Evolutionary conservation across 1,140 invertebrate genomes (phyloP).

Genomic region (Ceratina australensis): DNA sequence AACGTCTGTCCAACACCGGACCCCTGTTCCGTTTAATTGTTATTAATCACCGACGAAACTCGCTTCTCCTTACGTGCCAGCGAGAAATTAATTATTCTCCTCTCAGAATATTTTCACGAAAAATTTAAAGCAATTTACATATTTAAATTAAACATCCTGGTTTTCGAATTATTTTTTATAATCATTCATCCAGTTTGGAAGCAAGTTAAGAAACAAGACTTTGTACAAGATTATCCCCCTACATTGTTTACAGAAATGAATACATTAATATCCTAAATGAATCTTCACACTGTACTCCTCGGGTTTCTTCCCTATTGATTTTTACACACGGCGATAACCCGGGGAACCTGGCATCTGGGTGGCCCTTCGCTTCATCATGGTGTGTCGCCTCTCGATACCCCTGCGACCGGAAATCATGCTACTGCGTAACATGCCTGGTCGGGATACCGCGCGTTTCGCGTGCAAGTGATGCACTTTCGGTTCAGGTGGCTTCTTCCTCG

Average conservation of each 20-base stretch:
- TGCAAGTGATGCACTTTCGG: constrained; percentile 11
- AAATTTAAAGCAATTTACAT: too few relatives aligned
- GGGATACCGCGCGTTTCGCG: constrained; percentile 15
- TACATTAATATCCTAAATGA: constrained; percentile 1
- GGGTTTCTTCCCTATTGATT: neutral
- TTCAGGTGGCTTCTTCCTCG: neutral
- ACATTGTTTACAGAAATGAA: neutral
- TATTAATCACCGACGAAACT: neutral
- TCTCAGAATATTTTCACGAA: too few relatives aligned
- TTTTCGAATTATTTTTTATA: too few relatives aligned
- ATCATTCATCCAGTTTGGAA: too few relatives aligned
- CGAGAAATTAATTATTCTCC: too few relatives aligned
- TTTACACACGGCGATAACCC: neutral
- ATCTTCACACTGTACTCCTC: neutral
- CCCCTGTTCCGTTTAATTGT: neutral
- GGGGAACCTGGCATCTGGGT: neutral
- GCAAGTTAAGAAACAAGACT: neutral
- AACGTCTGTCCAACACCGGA: constrained; percentile 24
- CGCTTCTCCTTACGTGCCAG: too few relatives aligned
- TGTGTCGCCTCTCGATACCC: neutral
- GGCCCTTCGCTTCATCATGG: neutral
- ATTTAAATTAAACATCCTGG: too few relatives aligned
- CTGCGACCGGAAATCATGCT: constrained; percentile 40
- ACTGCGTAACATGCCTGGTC: constrained; percentile 18
- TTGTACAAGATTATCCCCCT: neutral